Evolutionary conservation across 2,888 invertebrate genomes (phyloP).

Genomic region (Azorinus chamasolen): DNA sequence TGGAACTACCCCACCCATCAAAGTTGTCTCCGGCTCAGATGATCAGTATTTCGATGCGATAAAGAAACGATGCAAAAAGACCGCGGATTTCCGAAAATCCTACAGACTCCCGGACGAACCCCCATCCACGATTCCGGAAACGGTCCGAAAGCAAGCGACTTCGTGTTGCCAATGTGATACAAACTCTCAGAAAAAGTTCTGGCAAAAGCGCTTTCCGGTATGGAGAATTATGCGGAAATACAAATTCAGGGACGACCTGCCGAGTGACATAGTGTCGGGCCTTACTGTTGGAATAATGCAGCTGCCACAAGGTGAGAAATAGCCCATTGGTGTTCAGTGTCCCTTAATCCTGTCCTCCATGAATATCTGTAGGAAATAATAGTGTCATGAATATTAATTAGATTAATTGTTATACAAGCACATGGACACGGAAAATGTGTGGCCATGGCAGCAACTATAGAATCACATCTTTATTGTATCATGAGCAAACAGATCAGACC

Average conservation of each 20-base stretch:
- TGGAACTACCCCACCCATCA: slow-evolving; percentile 62
- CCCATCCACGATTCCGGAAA: slow-evolving; percentile 11
- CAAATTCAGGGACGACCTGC: slow-evolving; percentile 87
- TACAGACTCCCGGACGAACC: slow-evolving; percentile 38
- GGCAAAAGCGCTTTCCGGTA: slow-evolving; percentile 55
- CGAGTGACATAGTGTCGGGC: slow-evolving; percentile 93
- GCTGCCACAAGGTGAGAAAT: slow-evolving; percentile 85
- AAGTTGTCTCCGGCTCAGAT: slow-evolving; percentile 53
- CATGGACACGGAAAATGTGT: too few relatives aligned
- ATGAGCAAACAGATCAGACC: too few relatives aligned
- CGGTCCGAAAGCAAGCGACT: slow-evolving; percentile 22
- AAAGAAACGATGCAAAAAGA: slow-evolving; percentile 55
- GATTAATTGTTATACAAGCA: too few relatives aligned
- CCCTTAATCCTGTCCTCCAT: too few relatives aligned
- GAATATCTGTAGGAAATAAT: too few relatives aligned
- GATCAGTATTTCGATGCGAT: slow-evolving; percentile 48
- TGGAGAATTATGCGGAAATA: slow-evolving; percentile 78
- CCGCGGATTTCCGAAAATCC: slow-evolving; percentile 45
- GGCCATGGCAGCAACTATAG: too few relatives aligned
- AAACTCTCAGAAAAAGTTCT: slow-evolving; percentile 50
- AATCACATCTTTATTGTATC: too few relatives aligned
- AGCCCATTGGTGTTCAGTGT: too few relatives aligned
- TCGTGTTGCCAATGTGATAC: slow-evolving; percentile 47
- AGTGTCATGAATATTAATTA: too few relatives aligned
- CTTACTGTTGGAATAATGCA: slow-evolving; percentile 91